phyloP scores from a whole-genome alignment of 2,888 invertebrate genomes.

The Biston betularia region DNA sequence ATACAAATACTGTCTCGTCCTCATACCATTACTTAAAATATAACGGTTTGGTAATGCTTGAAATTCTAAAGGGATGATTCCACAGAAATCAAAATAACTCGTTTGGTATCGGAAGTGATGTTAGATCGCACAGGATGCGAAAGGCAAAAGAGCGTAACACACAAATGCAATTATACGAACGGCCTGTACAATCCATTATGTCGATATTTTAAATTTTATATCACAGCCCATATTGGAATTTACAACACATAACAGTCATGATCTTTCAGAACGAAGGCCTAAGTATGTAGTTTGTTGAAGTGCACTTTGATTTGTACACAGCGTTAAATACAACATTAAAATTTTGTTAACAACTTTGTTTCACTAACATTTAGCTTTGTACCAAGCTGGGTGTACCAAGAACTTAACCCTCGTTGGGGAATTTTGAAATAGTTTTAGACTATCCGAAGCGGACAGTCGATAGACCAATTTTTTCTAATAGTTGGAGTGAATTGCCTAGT shows the following conservation, averaged over 20 bases:
- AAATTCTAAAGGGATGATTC: neutral
- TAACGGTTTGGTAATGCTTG: neutral
- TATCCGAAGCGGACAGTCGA: slow-evolving; percentile 10
- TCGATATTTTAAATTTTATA: slow-evolving; percentile 87
- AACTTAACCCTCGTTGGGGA: slow-evolving; percentile 21
- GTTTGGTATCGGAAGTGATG: neutral
- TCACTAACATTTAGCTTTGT: slow-evolving; percentile 72
- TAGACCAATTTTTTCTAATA: slow-evolving; percentile 33
- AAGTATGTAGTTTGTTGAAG: slow-evolving; percentile 79
- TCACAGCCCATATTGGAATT: slow-evolving; percentile 94
- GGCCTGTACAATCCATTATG: slow-evolving; percentile 90
- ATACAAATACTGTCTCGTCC: neutral
- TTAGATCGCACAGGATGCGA: slow-evolving; percentile 49
- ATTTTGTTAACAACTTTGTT: slow-evolving; percentile 76
- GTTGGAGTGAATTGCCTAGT: slow-evolving; percentile 37
- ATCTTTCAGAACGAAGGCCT: slow-evolving; percentile 81
- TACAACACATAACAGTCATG: slow-evolving; percentile 81
- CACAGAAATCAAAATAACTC: neutral
- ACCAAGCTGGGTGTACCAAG: slow-evolving; percentile 60
- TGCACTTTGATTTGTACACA: slow-evolving; percentile 86
- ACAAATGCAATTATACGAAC: slow-evolving; percentile 83
- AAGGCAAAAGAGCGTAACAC: slow-evolving; percentile 65
- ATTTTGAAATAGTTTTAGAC: slow-evolving; percentile 21
- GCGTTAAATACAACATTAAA: slow-evolving; percentile 81
- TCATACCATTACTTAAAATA: neutral